Evolutionary conservation across 2,797 vertebrate species (phyloP), one percentile per base, ranked within the genome.

Genomic region (Intellagama lesueurii): DNA sequence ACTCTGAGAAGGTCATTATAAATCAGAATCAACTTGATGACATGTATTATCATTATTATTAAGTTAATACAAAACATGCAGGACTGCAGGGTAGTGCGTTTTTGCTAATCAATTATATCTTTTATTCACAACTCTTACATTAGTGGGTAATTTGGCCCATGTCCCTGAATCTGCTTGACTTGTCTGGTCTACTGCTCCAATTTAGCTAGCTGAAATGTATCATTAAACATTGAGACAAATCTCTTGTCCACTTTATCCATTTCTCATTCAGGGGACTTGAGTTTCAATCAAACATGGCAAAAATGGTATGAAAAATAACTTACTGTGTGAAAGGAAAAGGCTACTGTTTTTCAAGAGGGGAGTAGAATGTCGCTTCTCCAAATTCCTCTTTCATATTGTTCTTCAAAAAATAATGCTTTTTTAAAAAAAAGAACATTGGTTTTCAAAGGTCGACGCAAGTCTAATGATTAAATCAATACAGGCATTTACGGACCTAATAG

Each of bases 391-490:
- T 9, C 0, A 83, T 79, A 5, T 17, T 82, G 88, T 72, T 77
- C 2, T 8, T n/a, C 19, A 81, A 76, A 76, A n/a, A 14, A 82
- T 28, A 82, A 1, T 8, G 52, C 7, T 56, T 56, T 56, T 56
- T 40, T 40, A 40, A 40, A 40, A 82, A 30, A n/a, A 30, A 44
- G 49, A 76, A 26, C 49, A 82, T 17, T 86, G n/a, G n/a, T 30
- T 87, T 94, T 92, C 84, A 84, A 35, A 92, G 88, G 28, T 24
- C 89, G 91, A 86, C 83, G 83, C 73, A 66, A 44, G 81, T 69
- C 16, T 88, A 89, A 89, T 77, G 44, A 88, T 77, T 89, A 92
- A 92, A 94, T 94, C 88, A 87, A 89, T 88, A 92, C 28, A 60
- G 84, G 83, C 47, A 83, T 77, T 91, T 81, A 66, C 68, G 90